Conservation (phyloP, 1,140 invertebrate genomes). For the Drosophila sp. region DNA sequence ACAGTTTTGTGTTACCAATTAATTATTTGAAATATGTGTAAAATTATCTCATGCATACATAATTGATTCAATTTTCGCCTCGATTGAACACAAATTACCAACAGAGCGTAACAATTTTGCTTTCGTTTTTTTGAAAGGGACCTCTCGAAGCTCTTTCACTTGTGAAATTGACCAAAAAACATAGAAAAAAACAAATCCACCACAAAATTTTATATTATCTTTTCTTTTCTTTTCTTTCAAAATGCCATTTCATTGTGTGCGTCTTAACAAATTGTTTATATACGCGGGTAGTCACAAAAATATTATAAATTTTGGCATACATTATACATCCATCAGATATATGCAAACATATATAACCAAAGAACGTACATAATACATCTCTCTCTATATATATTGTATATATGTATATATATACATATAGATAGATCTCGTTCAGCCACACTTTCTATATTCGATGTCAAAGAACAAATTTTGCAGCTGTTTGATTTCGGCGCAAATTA, state of each 20-base stretch:
- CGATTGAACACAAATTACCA: not conserved
- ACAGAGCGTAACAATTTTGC: not conserved
- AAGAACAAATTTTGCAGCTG: slow-evolving; percentile 73
- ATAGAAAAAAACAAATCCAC: slow-evolving; percentile 23
- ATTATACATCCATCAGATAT: slow-evolving; percentile 32
- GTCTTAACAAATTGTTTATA: slow-evolving; percentile 78
- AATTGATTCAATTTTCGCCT: not conserved
- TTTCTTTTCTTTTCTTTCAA: slow-evolving; percentile 24
- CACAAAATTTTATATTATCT: slow-evolving; percentile 45
- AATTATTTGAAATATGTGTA: not conserved
- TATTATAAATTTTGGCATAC: slow-evolving; percentile 63
- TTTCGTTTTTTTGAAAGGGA: not conserved
- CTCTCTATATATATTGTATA: slow-evolving; percentile 22
- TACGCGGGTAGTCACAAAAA: slow-evolving; percentile 41
- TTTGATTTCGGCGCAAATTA: slow-evolving; percentile 78
- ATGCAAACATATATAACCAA: slow-evolving; percentile 21
- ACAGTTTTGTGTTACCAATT: not conserved
- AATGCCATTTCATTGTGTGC: slow-evolving; percentile 57
- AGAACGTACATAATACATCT: slow-evolving; percentile 9
- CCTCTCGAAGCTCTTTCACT: slow-evolving; percentile 24
- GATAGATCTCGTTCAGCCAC: slow-evolving; percentile 49
- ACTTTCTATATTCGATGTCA: slow-evolving; percentile 67
- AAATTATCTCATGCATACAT: not conserved
- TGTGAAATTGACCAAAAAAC: slow-evolving; percentile 46
- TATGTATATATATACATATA: slow-evolving; percentile 7